Evolutionary conservation across 2,797 vertebrate species (phyloP).

Genomic region (Protosalanx chinensis): DNA sequence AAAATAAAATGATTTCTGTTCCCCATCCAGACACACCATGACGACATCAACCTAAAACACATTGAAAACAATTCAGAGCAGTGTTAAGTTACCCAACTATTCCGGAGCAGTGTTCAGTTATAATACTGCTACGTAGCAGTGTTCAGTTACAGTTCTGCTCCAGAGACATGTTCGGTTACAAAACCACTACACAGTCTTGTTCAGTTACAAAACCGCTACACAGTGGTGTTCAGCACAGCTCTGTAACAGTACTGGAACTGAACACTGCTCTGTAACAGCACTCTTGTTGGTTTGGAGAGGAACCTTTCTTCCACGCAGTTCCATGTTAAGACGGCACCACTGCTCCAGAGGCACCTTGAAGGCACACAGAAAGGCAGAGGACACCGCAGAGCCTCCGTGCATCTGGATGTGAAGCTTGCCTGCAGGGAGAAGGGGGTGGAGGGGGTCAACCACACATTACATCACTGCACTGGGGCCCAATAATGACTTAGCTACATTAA

Average conservation of each 20-base stretch:
- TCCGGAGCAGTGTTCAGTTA: too few relatives aligned
- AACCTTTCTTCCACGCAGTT: constrained; percentile 58
- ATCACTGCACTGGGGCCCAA: neutral
- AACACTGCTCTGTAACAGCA: neutral
- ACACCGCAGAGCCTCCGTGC: constrained; percentile 40
- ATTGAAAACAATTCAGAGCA: constrained; percentile 1
- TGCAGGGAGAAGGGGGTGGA: constrained; percentile 33
- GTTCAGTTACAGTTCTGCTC: too few relatives aligned
- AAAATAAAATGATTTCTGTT: constrained; percentile 29
- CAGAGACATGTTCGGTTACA: neutral
- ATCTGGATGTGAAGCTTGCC: constrained; percentile 75
- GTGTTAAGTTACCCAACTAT: neutral
- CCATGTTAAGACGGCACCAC: constrained; percentile 73
- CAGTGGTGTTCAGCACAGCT: too few relatives aligned
- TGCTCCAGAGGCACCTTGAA: constrained; percentile 63
- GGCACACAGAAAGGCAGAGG: constrained; percentile 63
- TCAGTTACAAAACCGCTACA: neutral
- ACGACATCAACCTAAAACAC: constrained; percentile 62
- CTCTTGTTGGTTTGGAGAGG: too few relatives aligned
- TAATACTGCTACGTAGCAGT: too few relatives aligned
- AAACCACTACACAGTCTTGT: neutral
- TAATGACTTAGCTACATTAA: neutral
- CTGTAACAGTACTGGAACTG: constrained; percentile 32
- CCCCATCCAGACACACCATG: constrained; percentile 52
- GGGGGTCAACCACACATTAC: neutral